Evolutionary conservation across 2,113 vertebrate species (phyloP), one percentile per base, ranked within the genome.

Genomic region (Callaeas wilsoni): DNA sequence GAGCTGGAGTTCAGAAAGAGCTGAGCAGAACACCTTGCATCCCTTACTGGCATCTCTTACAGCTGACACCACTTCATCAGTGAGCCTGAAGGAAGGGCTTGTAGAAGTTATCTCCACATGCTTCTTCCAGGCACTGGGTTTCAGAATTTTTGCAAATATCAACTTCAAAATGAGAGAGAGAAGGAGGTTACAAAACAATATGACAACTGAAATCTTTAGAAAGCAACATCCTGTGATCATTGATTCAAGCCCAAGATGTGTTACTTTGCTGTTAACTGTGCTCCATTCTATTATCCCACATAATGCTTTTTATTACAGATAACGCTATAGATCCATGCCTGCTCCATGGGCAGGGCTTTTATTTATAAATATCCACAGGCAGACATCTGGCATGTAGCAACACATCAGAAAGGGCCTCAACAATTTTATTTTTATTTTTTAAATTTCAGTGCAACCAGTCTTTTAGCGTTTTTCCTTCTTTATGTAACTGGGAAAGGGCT

Each of bases 401-500:
- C 59, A 70, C 25, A 74, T 52, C 52, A 90, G 57, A 68, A 85
- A 82, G 19, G 25, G 23, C 37, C 33, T 62, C n/a, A 46, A n/a
- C 1, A 1, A 65, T 71, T 84, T 93, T 37, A 13, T 42, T 52
- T 47, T 69, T 65, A 67, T 83, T 76, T 85, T 89, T 71, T 3
- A 12, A 53, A 91, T 88, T 90, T 80, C 23, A 22, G 67, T 8
- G 1, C 7, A 22, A 57, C 49, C 74, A n/a, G 27, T 85, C 60
- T 42, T 95, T 76, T 44, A 69, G n/a, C 30, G 2, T 55, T 93
- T 93, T 84, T 90, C 46, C 49, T 65, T 92, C 93, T 96, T 97
- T 95, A 94, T 71, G 91, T 96, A 97, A 97, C 94, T 92, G 94
- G 62, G 91, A 97, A 97, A 96, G 95, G 95, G 95, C 84, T 77